Percentiles rank a stretch among this genome's conserved stretches.
phyloP scores from a whole-genome alignment of 2,797 vertebrate species.

The Chaunax sp. region DNA sequence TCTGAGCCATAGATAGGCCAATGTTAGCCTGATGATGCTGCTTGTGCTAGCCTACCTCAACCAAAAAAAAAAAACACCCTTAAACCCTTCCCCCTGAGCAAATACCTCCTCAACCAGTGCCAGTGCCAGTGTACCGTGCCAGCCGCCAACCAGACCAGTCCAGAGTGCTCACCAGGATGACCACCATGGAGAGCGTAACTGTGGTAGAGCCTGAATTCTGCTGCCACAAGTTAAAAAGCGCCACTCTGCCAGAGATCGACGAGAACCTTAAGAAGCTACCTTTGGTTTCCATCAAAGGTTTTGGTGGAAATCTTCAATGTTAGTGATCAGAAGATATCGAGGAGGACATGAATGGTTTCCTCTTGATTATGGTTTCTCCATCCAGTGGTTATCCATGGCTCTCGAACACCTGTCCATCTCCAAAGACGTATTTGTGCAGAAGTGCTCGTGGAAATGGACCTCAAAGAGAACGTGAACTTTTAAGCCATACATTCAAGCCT shows the following conservation, averaged over 20 bases:
- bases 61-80: constrained; percentile 62
- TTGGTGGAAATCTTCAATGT: background rate
- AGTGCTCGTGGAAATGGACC: constrained; percentile 51
- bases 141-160: constrained; percentile 46
- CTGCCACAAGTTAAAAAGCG: constrained; percentile 6
- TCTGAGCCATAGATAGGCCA: constrained; percentile 64
- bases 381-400: constrained; percentile 7
- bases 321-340: background rate
- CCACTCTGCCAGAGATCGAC: constrained; percentile 6
- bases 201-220: constrained; percentile 28
- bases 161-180: constrained; percentile 62
- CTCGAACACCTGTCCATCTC: constrained; percentile 25
- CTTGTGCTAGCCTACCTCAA: constrained; percentile 73
- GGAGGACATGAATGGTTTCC: background rate
- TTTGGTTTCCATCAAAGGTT: background rate
- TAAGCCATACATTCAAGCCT: constrained; percentile 20
- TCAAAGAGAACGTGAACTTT: constrained; percentile 35
- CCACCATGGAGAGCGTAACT: constrained; percentile 63
- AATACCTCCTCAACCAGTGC: constrained; percentile 45
- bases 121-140: constrained; percentile 66
- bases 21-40: constrained; percentile 64
- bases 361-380: background rate
- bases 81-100: constrained; percentile 17
- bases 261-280: constrained; percentile 4
- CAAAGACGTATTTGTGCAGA: constrained; percentile 35